Evolutionary conservation across 23 tunicate genomes (phyloP).

Genomic region (Styela plicata): DNA sequence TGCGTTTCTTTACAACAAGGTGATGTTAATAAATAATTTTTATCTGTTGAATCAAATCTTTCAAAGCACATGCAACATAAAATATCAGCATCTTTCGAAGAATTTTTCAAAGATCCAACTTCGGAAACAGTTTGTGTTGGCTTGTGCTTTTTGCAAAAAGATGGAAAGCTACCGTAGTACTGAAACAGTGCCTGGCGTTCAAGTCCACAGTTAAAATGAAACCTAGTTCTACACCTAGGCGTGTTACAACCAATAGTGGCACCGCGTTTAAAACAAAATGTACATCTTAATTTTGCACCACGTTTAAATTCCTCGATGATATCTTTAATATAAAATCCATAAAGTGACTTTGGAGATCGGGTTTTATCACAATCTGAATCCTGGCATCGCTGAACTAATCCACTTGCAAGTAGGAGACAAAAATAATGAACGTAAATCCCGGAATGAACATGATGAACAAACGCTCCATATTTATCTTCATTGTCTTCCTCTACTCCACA

Average conservation of each 20-base stretch:
- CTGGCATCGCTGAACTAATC: slow-evolving; percentile 35
- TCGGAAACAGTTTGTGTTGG: slow-evolving; percentile 37
- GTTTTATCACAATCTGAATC: slow-evolving; percentile 17
- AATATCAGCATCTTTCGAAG: too few relatives aligned
- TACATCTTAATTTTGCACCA: slow-evolving; percentile 51
- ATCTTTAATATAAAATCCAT: slow-evolving; percentile 65
- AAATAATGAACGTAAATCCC: slow-evolving; percentile 80
- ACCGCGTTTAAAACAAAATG: slow-evolving; percentile 51
- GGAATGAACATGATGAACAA: slow-evolving; percentile 49
- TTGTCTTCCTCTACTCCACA: slow-evolving; percentile 6
- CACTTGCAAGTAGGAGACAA: slow-evolving; percentile 82
- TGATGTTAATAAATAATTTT: slow-evolving; percentile 29
- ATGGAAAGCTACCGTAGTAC: slow-evolving; percentile 44
- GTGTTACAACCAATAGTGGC: slow-evolving; percentile 84
- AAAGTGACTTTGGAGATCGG: slow-evolving; percentile 32
- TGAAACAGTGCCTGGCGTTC: slow-evolving; percentile 36
- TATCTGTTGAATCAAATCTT: slow-evolving; percentile 2
- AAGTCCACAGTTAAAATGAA: slow-evolving; percentile 65
- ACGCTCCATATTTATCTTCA: slow-evolving; percentile 51
- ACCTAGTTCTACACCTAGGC: slow-evolving; percentile 48
- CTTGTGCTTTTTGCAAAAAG: slow-evolving; percentile 51
- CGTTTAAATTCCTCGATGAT: slow-evolving; percentile 66
- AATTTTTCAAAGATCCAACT: neutral
- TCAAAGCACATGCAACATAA: slow-evolving; percentile 64
- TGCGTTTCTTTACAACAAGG: slow-evolving; percentile 62